Percentiles rank a stretch among this genome's conserved stretches.
phyloP scores from a whole-genome alignment of 1,140 invertebrate genomes.

The Drosophila melanica region DNA sequence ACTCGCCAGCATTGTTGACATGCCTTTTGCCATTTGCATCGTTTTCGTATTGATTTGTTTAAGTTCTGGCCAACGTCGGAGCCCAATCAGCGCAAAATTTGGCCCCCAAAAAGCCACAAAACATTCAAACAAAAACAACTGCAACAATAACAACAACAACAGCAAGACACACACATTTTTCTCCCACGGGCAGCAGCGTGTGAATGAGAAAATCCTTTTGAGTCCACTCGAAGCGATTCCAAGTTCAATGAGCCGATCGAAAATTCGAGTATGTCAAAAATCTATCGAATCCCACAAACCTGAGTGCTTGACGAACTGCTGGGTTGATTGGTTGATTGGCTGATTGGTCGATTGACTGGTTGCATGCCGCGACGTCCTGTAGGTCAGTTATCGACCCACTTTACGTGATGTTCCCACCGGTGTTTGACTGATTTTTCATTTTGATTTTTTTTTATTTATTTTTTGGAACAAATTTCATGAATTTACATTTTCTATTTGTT shows the following conservation, averaged over 20 bases:
- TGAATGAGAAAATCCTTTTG: slow-evolving; percentile 58
- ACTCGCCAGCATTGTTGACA: slow-evolving; percentile 77
- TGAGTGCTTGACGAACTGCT: neutral
- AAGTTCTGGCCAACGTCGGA: slow-evolving; percentile 34
- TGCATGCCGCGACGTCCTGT: slow-evolving; percentile 52
- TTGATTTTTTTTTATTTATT: neutral
- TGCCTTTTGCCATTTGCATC: slow-evolving; percentile 80
- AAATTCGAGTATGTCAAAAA: slow-evolving; percentile 69
- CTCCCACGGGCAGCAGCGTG: slow-evolving; percentile 73
- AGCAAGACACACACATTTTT: slow-evolving; percentile 63
- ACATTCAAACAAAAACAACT: slow-evolving; percentile 19
- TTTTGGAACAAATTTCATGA: neutral
- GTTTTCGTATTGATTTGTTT: slow-evolving; percentile 83
- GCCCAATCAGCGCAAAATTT: slow-evolving; percentile 48
- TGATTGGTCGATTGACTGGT: neutral
- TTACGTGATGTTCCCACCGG: slow-evolving; percentile 46
- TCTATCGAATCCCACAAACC: slow-evolving; percentile 52
- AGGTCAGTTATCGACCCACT: slow-evolving; percentile 78
- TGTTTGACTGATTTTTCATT: neutral
- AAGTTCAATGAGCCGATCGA: slow-evolving; percentile 59
- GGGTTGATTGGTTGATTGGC: neutral
- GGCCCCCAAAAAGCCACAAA: slow-evolving; percentile 33
- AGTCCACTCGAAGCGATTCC: neutral
- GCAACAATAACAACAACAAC: slow-evolving; percentile 8
- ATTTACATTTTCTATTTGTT: too few species aligned